These are phyloP conservation scores for Pogonomyrmex barbatus DNA, from an alignment of 1,140 invertebrate species.

Conservation along the genomic window DNA sequence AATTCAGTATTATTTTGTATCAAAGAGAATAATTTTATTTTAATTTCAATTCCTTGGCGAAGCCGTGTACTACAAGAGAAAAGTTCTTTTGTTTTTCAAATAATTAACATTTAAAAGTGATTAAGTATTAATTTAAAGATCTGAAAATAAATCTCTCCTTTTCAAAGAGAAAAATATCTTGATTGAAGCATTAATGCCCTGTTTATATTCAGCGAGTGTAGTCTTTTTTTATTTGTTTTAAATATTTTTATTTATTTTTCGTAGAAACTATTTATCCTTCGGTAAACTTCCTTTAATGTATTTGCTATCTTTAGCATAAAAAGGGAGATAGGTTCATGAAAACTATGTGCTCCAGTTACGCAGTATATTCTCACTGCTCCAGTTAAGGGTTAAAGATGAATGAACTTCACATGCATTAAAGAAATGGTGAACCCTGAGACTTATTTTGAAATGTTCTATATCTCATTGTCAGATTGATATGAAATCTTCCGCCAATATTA, in stretches of 20 bases:
- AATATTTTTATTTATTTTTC: slow-evolving; percentile 7
- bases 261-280: neutral
- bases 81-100: slow-evolving; percentile 4
- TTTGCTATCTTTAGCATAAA: slow-evolving; percentile 27
- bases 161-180: neutral
- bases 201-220: neutral
- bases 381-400: slow-evolving; percentile 50
- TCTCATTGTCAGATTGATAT: neutral
- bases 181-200: neutral
- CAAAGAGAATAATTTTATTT: neutral
- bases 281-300: slow-evolving; percentile 12
- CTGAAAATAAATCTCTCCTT: neutral
- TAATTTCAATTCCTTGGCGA: neutral
- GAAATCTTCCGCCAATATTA: neutral
- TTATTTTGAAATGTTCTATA: neutral
- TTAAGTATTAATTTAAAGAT: neutral
- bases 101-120: neutral
- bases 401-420: neutral
- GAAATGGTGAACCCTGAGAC: slow-evolving; percentile 6
- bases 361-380: slow-evolving; percentile 8
- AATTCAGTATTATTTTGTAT: neutral
- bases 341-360: slow-evolving; percentile 39
- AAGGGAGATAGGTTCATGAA: slow-evolving; percentile 22
- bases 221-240: neutral
- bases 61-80: neutral